These are phyloP conservation scores for Gavia stellata DNA, from an alignment of 2,113 vertebrate species.

Conservation along the genomic window DNA sequence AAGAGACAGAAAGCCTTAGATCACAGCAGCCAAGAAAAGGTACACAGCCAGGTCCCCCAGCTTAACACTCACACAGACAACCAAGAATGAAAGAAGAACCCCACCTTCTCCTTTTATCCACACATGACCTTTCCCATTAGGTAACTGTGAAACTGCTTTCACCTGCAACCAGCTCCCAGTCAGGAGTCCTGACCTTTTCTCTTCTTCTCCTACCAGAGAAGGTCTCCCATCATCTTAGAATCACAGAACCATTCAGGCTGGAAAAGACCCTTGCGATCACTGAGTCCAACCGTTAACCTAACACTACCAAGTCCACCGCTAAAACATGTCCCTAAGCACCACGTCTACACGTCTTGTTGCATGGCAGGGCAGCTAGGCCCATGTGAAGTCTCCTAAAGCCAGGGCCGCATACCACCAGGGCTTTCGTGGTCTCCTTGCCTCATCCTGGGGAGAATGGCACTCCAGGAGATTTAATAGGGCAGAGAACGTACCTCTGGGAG, in stretches of 20 bases:
- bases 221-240: neutral
- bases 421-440: neutral
- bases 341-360: accelerated
- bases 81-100: accelerated
- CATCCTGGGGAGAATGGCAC: neutral
- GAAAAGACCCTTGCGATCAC: neutral
- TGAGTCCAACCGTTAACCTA: neutral
- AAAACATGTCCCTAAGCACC: neutral
- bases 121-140: neutral
- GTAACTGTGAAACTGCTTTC: neutral
- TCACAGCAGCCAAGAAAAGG: neutral
- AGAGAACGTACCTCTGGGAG: neutral
- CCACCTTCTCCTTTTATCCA: neutral
- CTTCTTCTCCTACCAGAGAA: neutral
- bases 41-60: neutral
- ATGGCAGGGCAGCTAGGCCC: neutral
- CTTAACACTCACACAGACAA: neutral
- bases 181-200: neutral
- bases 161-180: neutral
- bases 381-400: neutral
- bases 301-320: neutral
- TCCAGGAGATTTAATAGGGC: neutral
- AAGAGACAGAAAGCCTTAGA: neutral
- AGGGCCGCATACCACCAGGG: neutral
- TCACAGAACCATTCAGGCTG: neutral